Base-by-base conservation (phyloP, 2,113 vertebrate species). In the Andinoacara biseriatus region DNA sequence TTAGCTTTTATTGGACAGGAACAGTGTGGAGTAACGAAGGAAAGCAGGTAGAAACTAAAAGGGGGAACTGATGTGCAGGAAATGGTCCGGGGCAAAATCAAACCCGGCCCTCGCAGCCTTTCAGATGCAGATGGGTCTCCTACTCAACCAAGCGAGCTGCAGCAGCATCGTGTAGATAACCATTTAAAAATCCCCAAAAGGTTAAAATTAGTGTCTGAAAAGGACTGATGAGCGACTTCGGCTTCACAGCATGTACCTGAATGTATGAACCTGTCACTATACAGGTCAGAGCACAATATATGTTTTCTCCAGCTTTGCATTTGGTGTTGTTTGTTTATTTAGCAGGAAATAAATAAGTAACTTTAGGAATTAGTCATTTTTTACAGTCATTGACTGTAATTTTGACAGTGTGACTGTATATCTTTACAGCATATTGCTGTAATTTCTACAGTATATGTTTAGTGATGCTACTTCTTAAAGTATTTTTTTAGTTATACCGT, bases 101-200 rank as follows among this genome's bases (percentile, higher is more conserved):
- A 69, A 69, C 40, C 63, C 46, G 63, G 22, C 15, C 40, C 63
- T 69, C 49, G 40, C 24, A 69, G 29, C 43, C 24, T 69, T 69
- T 69, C 40, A 69, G 40, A n/a, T n/a, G n/a, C 40, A 18, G 46
- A 18, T 29, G 40, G 40, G 63, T 26, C 40, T 29, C 22, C 46
- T 49, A 22, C 63, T 69, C 40, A 29, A 24, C 40, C 63, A 49
- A 49, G 9, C 49, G 46, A 49, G 46, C 63, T 18, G 49, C 46
- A 49, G 40, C 24, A 49, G 63, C 63, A 69, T 40, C 15, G 22
- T 69, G 63, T 49, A 10, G 24, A 49, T 49, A 49, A 52, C 31
- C 24, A 43, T 72, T 52, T 29, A 69, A 52, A 69, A 69, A 69
- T 52, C 65, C 43, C 49, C 29, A 29, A 69, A 69, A 69, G 63